Conservation (phyloP, 2,113 vertebrate genomes). For the Indri indri region DNA sequence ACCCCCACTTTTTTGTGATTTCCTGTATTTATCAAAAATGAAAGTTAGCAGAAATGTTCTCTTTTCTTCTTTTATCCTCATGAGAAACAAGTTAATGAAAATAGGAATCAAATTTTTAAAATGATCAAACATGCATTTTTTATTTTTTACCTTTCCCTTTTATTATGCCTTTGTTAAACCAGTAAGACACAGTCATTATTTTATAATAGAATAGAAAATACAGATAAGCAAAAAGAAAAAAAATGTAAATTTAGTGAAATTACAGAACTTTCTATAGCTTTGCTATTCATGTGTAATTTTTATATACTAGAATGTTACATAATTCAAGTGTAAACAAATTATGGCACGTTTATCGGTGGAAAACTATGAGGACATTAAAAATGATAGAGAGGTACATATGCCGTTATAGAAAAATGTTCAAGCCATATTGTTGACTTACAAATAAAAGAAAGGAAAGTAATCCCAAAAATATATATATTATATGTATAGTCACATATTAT, state of each 20-base stretch:
- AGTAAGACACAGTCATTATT: neutral
- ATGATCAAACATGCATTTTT: neutral
- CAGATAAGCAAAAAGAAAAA: neutral
- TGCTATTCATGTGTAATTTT: neutral
- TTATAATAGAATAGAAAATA: conserved; percentile 6
- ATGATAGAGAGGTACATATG: neutral
- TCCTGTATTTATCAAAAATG: neutral
- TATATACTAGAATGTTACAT: neutral
- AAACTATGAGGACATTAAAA: neutral
- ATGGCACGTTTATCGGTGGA: neutral
- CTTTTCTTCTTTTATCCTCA: neutral
- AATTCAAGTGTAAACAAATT: neutral
- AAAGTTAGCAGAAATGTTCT: neutral
- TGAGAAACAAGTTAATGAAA: conserved; percentile 21
- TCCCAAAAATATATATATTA: neutral
- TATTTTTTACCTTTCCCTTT: neutral
- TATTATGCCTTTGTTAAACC: neutral
- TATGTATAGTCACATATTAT: neutral
- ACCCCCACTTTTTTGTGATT: neutral
- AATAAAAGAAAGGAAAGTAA: neutral
- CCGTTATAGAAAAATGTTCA: neutral
- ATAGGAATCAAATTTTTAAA: conserved; percentile 37
- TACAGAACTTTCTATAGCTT: neutral
- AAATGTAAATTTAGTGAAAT: neutral
- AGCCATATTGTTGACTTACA: neutral